Evolutionary conservation across 2,797 vertebrate species (phyloP).

Genomic region (Carduelis carduelis): DNA sequence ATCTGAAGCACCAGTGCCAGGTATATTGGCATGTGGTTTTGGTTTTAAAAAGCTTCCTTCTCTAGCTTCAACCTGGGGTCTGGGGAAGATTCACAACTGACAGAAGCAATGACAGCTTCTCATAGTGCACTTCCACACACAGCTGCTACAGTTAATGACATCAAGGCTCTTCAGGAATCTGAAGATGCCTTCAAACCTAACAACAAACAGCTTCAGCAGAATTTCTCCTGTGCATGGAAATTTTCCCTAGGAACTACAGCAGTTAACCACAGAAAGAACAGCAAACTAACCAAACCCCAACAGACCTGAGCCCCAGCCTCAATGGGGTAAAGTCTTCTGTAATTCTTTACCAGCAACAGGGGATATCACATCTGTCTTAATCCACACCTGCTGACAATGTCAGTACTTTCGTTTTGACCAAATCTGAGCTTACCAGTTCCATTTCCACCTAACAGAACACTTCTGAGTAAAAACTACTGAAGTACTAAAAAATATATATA

Average conservation of each 20-base stretch:
- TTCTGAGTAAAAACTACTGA: not conserved
- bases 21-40: not conserved
- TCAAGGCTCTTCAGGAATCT: not conserved
- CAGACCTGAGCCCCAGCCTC: not conserved
- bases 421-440: not conserved
- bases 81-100: not conserved
- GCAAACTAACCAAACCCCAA: not conserved
- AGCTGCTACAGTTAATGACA: not conserved
- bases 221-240: not conserved
- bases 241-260: not conserved
- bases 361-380: not conserved
- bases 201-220: not conserved
- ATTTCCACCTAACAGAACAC: not conserved
- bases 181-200: not conserved
- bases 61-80: not conserved
- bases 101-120: not conserved
- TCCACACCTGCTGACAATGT: not conserved
- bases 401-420: not conserved
- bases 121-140: fast-evolving
- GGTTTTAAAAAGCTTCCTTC: not conserved
- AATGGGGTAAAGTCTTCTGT: not conserved
- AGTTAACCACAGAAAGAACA: not conserved
- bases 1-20: not conserved
- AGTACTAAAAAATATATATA: not conserved
- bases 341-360: not conserved